Percentiles rank a stretch among this genome's conserved stretches.
These are phyloP conservation scores for Microcebus griseorufus DNA, from an alignment of 2,113 vertebrate genomes.

Conservation along the genomic window DNA sequence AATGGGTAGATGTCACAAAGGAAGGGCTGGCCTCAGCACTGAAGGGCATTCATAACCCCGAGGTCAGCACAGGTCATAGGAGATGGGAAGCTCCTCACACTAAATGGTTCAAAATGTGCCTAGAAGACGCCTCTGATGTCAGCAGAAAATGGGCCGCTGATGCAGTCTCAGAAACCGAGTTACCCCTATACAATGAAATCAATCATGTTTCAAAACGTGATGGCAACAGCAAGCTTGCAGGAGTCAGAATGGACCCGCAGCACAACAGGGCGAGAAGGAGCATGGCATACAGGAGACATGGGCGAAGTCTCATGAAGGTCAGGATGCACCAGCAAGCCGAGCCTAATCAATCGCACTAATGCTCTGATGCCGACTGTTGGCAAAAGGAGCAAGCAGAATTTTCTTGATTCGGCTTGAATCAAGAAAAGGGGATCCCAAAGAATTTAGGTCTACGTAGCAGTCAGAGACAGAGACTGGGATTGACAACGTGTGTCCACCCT, in stretches of 20 bases:
- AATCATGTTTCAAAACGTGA: not conserved
- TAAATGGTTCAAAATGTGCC: not conserved
- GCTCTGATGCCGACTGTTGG: no score
- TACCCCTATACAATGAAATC: not conserved
- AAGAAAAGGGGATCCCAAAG: not conserved
- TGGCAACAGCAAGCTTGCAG: not conserved
- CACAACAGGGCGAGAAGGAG: not conserved
- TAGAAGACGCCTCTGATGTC: not conserved
- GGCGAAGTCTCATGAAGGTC: not conserved
- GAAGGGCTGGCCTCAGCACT: not conserved
- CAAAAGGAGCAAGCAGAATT: not conserved
- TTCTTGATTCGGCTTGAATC: not conserved
- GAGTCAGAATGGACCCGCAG: not conserved
- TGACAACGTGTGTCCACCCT: not conserved
- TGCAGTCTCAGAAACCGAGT: not conserved
- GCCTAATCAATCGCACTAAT: not conserved
- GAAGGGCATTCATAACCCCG: not conserved
- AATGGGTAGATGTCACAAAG: not conserved
- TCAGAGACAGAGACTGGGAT: not conserved
- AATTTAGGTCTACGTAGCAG: not conserved
- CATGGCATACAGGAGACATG: not conserved
- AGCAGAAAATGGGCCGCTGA: not conserved
- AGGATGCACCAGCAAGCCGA: no score
- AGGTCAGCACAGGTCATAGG: not conserved
- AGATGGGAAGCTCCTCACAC: not conserved